phyloP scores from a whole-genome alignment of 2,113 vertebrate genomes.

The Pardalotus punctatus region DNA sequence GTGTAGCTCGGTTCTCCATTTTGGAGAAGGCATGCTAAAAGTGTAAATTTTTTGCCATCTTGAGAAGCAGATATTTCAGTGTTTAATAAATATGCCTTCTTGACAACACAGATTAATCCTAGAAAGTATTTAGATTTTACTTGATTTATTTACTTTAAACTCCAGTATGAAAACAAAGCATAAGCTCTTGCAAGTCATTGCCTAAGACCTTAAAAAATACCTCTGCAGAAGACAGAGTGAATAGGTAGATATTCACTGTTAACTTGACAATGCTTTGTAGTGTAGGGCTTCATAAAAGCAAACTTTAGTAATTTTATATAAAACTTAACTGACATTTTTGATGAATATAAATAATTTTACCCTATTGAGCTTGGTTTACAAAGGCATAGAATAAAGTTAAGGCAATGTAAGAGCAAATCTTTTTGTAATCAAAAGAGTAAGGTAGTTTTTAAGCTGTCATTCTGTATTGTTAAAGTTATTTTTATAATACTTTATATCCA shows the following conservation, averaged over 20 bases:
- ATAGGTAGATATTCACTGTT: background rate
- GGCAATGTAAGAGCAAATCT: background rate
- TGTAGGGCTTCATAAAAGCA: background rate
- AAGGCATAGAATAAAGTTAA: background rate
- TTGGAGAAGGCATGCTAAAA: background rate
- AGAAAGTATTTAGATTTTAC: background rate
- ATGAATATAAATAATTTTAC: background rate
- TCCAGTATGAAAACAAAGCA: background rate
- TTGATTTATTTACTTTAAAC: background rate
- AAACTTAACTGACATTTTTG: background rate
- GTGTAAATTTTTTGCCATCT: background rate
- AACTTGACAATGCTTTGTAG: background rate
- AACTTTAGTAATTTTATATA: background rate
- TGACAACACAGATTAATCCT: background rate
- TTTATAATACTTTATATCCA: background rate
- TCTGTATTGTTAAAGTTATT: background rate
- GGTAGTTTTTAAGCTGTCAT: background rate
- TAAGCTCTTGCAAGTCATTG: slow-evolving; percentile 14
- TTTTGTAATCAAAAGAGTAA: background rate
- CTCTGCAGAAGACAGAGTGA: background rate
- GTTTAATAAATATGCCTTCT: background rate
- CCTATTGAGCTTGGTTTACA: background rate
- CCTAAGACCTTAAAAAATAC: background rate
- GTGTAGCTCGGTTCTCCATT: slow-evolving; percentile 15
- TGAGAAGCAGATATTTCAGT: background rate